These are phyloP conservation scores for Spea hammondii DNA, from an alignment of 2,797 vertebrate species.

Conservation along the genomic window DNA sequence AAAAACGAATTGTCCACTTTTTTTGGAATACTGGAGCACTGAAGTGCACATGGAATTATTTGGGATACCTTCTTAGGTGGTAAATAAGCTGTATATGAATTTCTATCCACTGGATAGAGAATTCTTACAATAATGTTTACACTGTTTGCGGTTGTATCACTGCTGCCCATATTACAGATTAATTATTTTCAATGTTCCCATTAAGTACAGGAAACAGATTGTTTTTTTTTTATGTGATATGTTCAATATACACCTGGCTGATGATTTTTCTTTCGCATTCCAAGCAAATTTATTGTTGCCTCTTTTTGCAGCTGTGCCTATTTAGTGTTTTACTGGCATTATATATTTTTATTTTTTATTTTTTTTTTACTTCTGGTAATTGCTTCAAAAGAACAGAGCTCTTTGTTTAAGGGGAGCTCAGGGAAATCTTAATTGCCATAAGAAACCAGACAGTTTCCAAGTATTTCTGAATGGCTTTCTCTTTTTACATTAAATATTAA, in stretches of 20 bases:
- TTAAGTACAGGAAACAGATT: constrained; percentile 28
- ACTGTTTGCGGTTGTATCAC: constrained; percentile 2
- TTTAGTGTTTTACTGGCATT: constrained; percentile 65
- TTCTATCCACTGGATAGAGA: too few relatives aligned
- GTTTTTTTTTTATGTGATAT: not conserved
- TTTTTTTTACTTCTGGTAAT: constrained; percentile 72
- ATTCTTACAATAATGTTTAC: not conserved
- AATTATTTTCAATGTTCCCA: constrained; percentile 19
- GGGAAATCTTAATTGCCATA: constrained; percentile 74
- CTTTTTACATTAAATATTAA: constrained; percentile 78
- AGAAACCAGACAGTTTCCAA: constrained; percentile 70
- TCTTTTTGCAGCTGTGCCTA: constrained; percentile 54
- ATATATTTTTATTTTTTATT: constrained; percentile 43
- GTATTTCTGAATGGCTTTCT: constrained; percentile 72
- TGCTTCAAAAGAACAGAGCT: constrained; percentile 76
- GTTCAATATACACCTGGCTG: not conserved
- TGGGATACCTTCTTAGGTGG: too few relatives aligned
- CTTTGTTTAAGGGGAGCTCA: constrained; percentile 77
- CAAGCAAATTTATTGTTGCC: not conserved
- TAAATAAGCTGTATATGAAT: too few relatives aligned
- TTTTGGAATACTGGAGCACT: too few relatives aligned
- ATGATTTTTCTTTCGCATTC: constrained; percentile 14
- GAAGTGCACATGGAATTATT: too few relatives aligned
- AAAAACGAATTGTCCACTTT: too few relatives aligned
- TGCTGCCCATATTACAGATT: not conserved